Conservation (phyloP, 2,113 vertebrate species). For the Xiphophorus couchianus region DNA sequence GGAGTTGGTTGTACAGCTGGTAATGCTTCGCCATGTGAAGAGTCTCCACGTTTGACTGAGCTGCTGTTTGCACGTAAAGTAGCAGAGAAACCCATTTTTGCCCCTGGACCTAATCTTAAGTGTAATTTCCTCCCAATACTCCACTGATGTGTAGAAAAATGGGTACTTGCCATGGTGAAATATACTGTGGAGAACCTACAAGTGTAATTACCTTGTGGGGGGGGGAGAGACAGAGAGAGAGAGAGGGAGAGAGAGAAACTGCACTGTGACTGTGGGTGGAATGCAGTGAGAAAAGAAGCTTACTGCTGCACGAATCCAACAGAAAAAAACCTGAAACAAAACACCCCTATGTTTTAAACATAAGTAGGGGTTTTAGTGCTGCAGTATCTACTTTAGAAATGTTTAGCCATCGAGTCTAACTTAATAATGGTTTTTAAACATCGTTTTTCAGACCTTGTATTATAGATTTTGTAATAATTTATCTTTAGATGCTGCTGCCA, state of each 20-base stretch:
- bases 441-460: not conserved
- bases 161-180: constrained; percentile 5
- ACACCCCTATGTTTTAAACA: not conserved
- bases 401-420: not conserved
- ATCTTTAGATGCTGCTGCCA: constrained; percentile 4
- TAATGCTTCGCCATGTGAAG: not conserved
- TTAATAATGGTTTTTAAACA: not conserved
- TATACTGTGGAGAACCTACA: constrained; percentile 4
- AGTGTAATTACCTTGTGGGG: constrained; percentile 35
- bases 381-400: not conserved
- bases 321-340: constrained; percentile 1
- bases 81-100: constrained; percentile 8
- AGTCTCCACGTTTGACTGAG: not conserved
- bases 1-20: not conserved
- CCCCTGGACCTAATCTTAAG: constrained; percentile 1
- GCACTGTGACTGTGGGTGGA: constrained; percentile 25
- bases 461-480: constrained; percentile 8
- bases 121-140: constrained; percentile 15
- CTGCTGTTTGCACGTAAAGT: constrained; percentile 1
- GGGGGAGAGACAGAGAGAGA: not conserved
- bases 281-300: not conserved
- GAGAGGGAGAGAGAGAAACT: constrained; percentile 1
- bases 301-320: constrained; percentile 23
- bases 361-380: constrained; percentile 3
- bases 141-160: constrained; percentile 30